Evolutionary conservation across 2,797 vertebrate genomes (phyloP).

Genomic region (Sebastiscus albofasciatus): DNA sequence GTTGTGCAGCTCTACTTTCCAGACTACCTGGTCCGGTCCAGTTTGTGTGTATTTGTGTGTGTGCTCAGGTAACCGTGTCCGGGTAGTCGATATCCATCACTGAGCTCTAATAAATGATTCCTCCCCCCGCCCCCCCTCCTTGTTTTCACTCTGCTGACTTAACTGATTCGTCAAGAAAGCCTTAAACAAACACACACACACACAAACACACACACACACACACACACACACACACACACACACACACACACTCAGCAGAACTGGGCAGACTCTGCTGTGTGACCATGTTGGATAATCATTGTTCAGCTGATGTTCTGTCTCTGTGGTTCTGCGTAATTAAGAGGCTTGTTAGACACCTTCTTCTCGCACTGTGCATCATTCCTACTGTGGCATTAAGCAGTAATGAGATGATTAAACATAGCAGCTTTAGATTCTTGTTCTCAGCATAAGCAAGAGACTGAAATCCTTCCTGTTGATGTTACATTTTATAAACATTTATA

Average conservation of each 20-base stretch:
- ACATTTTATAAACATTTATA: not conserved
- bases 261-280: conserved; percentile 2
- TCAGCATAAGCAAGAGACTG: not conserved
- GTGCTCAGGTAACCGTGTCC: not conserved
- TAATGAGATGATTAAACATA: conserved; percentile 3
- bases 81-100: conserved; percentile 48
- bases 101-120: conserved; percentile 39
- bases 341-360: conserved; percentile 2
- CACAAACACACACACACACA: not conserved
- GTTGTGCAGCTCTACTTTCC: not conserved
- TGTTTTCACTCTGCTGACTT: conserved; percentile 50
- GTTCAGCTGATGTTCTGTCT: conserved; percentile 22
- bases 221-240: not conserved
- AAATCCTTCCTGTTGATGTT: not conserved
- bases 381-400: not conserved
- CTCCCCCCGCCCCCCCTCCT: not conserved
- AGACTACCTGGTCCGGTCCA: not conserved
- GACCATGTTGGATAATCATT: not conserved
- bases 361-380: not conserved
- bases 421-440: not conserved
- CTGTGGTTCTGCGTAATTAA: conserved; percentile 27
- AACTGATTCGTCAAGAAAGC: conserved; percentile 42
- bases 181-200: conserved; percentile 15
- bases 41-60: not conserved
- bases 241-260: conserved; percentile 35